Evolutionary conservation across 2,888 invertebrate species (phyloP).

Genomic region (Diadegma fenestrale): DNA sequence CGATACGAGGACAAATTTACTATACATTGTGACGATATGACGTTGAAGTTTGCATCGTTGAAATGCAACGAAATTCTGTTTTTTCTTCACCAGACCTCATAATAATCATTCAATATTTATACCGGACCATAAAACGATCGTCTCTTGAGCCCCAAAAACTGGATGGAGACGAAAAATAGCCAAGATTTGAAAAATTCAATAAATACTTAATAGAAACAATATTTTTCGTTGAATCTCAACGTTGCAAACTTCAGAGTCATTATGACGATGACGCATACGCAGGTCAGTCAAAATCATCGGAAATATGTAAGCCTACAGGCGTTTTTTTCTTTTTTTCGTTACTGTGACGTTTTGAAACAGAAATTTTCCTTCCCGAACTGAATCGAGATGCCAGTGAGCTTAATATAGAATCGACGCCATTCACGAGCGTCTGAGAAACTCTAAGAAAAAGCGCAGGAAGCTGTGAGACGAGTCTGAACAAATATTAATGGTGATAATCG

Average conservation of each 20-base stretch:
- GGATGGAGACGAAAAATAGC: no score
- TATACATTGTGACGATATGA: no score
- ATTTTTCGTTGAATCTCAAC: no score
- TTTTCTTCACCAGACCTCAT: no score
- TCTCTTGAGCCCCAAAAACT: no score
- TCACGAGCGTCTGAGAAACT: not conserved
- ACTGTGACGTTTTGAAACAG: not conserved
- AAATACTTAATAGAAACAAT: no score
- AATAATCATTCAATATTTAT: no score
- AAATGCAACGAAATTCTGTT: no score
- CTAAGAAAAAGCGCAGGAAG: not conserved
- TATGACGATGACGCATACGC: not conserved
- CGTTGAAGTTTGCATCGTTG: no score
- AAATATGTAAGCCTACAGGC: not conserved
- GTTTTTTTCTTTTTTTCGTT: not conserved
- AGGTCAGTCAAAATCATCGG: not conserved
- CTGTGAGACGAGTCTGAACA: not conserved
- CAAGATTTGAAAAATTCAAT: no score
- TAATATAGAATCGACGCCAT: not conserved
- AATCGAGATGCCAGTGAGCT: not conserved
- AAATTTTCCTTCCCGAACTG: not conserved
- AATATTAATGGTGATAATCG: not conserved
- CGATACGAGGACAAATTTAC: conserved; percentile 1
- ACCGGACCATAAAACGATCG: no score
- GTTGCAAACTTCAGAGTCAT: no score